Evolutionary conservation across 2,113 vertebrate species (phyloP).

Genomic region (Laticauda laticaudata): DNA sequence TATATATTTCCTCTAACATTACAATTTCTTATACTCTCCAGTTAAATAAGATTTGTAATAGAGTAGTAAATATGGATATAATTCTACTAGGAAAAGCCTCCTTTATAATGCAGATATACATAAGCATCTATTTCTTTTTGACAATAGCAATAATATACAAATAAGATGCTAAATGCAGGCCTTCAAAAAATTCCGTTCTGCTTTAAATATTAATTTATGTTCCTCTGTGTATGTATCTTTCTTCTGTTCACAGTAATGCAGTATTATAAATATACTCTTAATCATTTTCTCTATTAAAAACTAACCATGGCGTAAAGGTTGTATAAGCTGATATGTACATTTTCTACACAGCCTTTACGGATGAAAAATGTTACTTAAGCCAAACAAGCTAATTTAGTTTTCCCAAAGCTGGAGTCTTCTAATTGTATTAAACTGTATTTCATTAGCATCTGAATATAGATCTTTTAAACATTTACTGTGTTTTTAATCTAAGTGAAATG

Average conservation of each 20-base stretch:
- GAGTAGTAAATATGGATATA: slow-evolving; percentile 40
- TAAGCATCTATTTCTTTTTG: slow-evolving; percentile 50
- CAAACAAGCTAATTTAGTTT: background rate
- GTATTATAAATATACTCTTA: background rate
- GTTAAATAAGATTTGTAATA: slow-evolving; percentile 26
- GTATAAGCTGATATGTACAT: background rate
- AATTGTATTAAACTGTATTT: background rate
- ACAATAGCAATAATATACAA: slow-evolving; percentile 26
- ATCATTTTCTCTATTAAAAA: background rate
- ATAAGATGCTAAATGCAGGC: background rate
- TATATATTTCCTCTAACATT: slow-evolving; percentile 34
- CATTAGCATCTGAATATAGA: background rate
- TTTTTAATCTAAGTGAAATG: background rate
- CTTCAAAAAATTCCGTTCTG: background rate
- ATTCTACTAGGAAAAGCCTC: slow-evolving; percentile 46
- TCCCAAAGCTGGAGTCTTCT: background rate
- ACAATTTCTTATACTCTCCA: background rate
- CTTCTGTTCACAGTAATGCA: background rate
- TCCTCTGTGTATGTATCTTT: background rate
- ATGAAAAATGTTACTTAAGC: background rate
- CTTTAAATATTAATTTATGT: slow-evolving; percentile 12
- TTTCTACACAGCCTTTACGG: background rate
- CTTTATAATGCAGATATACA: slow-evolving; percentile 31
- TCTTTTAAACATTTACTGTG: background rate
- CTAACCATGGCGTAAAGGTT: background rate